Base-by-base conservation (phyloP, 2,888 invertebrate genomes). In the Melanchra persicariae region DNA sequence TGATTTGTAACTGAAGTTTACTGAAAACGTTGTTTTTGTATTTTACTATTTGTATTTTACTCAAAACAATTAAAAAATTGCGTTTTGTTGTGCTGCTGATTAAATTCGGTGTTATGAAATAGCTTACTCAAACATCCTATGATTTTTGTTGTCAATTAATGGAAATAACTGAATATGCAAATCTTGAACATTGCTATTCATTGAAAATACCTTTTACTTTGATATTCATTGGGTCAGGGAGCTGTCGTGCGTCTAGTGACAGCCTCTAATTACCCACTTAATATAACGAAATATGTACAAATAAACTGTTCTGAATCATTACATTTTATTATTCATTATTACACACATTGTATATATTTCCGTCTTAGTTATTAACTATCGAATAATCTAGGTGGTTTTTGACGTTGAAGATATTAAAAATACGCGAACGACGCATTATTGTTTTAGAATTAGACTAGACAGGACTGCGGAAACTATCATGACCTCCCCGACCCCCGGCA, bases 371-470 rank as follows among this genome's bases (percentile, higher is more conserved):
- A 74, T 61, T 5, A 43, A 54, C 47, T 66, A 55, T 24, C 57
- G 52, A 77, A 77, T 49, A 37, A 58, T 74, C 61, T 64, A 77
- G 52, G 10, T 22, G 64, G 34, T 57, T 40, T 66, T 37, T 10
- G 51, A 47, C 60, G 26, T 66, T 19, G 52, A 12, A 62, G 40
- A 66, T 54, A 66, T 77, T 57, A 62, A 55, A 64, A 70, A 62
- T 65, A 45, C 37, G 54, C 43, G 7, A 62, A 75, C 60, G 75
- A 61, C 49, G 49, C 64, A 70, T 64, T 49, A 73, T 73, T 77
- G 74, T 64, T 69, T 70, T 67, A 66, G 69, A 71, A 81, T 70
- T 74, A 69, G 71, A 71, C 51, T 34, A 62, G 40, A 57, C 24
- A 54, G 57, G 68, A 66, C 49, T 61, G 59, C 66, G 59, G 49